Evolutionary conservation across 2,113 vertebrate species (phyloP).

Genomic region (Onychostoma macrolepis): DNA sequence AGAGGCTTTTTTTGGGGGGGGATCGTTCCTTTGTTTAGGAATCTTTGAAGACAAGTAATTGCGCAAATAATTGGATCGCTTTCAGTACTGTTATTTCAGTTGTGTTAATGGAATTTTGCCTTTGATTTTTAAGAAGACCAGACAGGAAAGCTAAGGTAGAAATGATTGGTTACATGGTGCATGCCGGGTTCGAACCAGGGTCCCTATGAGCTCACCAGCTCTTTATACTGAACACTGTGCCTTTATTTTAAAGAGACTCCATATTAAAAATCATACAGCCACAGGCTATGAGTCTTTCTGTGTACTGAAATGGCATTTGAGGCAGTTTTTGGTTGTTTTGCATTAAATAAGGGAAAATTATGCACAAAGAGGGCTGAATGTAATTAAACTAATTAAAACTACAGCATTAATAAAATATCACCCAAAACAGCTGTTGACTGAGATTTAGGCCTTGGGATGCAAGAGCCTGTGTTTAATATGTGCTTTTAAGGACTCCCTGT

Average conservation of each 20-base stretch:
- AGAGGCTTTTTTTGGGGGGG: not conserved
- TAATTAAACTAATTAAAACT: conserved; percentile 85
- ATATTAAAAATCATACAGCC: conserved; percentile 64
- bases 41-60: not conserved
- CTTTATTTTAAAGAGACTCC: conserved; percentile 34
- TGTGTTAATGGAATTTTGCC: not conserved
- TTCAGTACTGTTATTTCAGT: not conserved
- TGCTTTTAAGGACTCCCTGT: conserved; percentile 72
- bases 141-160: not conserved
- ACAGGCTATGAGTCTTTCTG: conserved; percentile 68
- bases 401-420: conserved; percentile 84
- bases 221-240: not conserved
- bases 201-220: no score
- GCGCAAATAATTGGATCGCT: not conserved
- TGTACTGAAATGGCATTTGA: conserved; percentile 70
- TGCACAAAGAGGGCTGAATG: conserved; percentile 75
- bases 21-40: not conserved
- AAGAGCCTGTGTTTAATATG: conserved; percentile 71
- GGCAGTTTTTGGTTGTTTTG: conserved; percentile 64
- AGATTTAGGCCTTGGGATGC: conserved; percentile 70
- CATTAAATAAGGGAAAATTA: conserved; percentile 75
- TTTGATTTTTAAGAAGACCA: not conserved
- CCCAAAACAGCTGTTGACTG: conserved; percentile 79
- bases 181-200: not conserved
- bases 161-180: not conserved